Percentiles rank a stretch among this genome's conserved stretches.
phyloP scores from a whole-genome alignment of 2,113 vertebrate genomes.

The Baryphthengus martii region DNA sequence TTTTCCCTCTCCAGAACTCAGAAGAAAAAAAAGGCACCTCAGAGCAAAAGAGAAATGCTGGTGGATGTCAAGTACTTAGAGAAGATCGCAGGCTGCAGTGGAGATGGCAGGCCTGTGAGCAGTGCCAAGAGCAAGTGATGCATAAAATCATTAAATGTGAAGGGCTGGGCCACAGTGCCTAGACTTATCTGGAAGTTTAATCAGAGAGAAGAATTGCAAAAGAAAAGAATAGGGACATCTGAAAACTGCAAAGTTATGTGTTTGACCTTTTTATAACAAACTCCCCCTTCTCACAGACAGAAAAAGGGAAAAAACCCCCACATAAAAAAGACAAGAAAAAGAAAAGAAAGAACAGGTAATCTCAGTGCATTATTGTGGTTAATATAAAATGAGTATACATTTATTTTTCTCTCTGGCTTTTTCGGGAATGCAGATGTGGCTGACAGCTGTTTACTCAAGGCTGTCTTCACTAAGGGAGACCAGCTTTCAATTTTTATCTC shows the following conservation, averaged over 20 bases:
- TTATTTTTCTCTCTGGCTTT: background rate
- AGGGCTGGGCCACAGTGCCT: constrained; percentile 58
- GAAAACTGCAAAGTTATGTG: constrained; percentile 63
- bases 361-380: constrained; percentile 9
- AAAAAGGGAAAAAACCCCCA: background rate
- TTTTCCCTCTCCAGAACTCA: background rate
- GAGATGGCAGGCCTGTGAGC: constrained; percentile 52
- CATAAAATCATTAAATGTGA: constrained; percentile 71
- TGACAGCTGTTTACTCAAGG: background rate
- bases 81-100: constrained; percentile 21
- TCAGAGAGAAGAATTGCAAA: constrained; percentile 73
- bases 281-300: background rate
- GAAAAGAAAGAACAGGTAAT: constrained; percentile 21
- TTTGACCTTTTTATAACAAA: constrained; percentile 67
- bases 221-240: constrained; percentile 69
- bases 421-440: background rate
- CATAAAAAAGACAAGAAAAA: background rate
- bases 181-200: constrained; percentile 69
- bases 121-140: constrained; percentile 56
- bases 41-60: background rate
- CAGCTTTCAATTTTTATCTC: background rate
- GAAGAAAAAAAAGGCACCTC: background rate
- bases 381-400: constrained; percentile 35
- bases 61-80: constrained; percentile 30
- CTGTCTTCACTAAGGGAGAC: background rate